Base-by-base conservation (phyloP, 37 sponge, comb jelly and placozoan species). In the Dysidea cf. avara region DNA sequence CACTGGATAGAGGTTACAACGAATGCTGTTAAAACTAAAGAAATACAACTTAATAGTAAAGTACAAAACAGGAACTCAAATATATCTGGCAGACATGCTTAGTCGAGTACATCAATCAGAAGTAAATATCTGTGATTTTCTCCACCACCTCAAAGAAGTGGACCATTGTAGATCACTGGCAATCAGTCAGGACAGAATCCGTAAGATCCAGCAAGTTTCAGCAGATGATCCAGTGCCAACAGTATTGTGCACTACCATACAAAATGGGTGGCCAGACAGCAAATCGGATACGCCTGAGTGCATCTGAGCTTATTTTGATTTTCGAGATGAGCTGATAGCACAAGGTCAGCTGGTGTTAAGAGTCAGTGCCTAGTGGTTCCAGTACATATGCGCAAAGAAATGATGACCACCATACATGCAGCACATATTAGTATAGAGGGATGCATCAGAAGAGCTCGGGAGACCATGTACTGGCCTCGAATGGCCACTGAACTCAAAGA, bases 61-160 rank as follows among this genome's bases (percentile, higher is more conserved):
- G 31, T 82, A 82, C 61, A 68, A 66, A 52, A 58, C 46, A 67
- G 83, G 75, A 35, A 39, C 6, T 0, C 14, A 50, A 17, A 67
- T 82, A 68, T 53, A 32, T 60, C 68, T 82, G 3, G 75, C 83
- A 26, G 83, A 74, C 25, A 74, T 75, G 12, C 51, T 82, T 11
- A 72, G 74, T 55, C 30, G 74, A 16, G 73, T 74, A 30, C 62
- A 71, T 16, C 58, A 66, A 1, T 53, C 63, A 3, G 48, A 9
- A 12, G 67, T 72, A 9, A 38, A 56, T 50, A 25, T 47, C 24
- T 53, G 82, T 64, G 57, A 11, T 3, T 57, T 72, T 53, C 43
- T 30, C n/a, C 43, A 43, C 3, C 2, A 40, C 18, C 47, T 56
- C 0, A 43, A 56, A 20, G 39, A 32, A 9, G 35, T 82, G 21